Base-by-base conservation (phyloP, 2,113 vertebrate species). In the Falco punctatus region DNA sequence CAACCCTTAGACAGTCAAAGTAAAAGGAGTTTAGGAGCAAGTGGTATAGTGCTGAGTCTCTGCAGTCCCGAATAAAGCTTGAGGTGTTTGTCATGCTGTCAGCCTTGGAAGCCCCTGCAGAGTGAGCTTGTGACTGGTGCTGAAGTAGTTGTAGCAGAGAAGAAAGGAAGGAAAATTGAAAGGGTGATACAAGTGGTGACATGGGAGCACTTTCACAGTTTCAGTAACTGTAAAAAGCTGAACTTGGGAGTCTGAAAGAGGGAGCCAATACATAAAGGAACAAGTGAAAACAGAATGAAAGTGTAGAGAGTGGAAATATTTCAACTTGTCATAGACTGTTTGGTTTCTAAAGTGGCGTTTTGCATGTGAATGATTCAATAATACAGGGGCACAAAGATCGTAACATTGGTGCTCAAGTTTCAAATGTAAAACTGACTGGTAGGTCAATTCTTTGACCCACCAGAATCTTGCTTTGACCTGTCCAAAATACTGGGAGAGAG, bases 51-150 rank as follows among this genome's bases (percentile, higher is more conserved):
- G 59, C 79, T 54, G 28, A 48, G 40, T 66, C 62, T 92, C 65
- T 92, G 85, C 82, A 86, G 19, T 51, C 64, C 72, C 5, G 13
- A 75, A 42, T 61, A 90, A 92, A 81, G 54, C 67, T 64, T 23
- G 66, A 51, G 40, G 59, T 86, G 71, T 91, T 96, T 74, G 82
- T 74, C 48, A 27, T 62, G 74, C 92, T 81, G 82, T 59, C 80
- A 86, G 48, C 67, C n/a, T 22, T 70, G 62, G 49, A 72, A 73
- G n/a, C 65, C 32, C 55, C 71, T 93, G 69, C 80, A 74, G 61
- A 70, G 54, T 32, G 71, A 73, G 54, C 71, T 90, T 69, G 81
- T 81, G 35, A 28, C 81, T 91, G 70, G 35, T 0, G 0, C 61
- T 82, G 3, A 62, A 80, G 35, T 57, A 42, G 27, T 66, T 44